A percentile compares a stretch with the other conserved stretches of the same genome.
phyloP scores from a whole-genome alignment of 2,888 invertebrate genomes.

The Azorinus chamasolen region DNA sequence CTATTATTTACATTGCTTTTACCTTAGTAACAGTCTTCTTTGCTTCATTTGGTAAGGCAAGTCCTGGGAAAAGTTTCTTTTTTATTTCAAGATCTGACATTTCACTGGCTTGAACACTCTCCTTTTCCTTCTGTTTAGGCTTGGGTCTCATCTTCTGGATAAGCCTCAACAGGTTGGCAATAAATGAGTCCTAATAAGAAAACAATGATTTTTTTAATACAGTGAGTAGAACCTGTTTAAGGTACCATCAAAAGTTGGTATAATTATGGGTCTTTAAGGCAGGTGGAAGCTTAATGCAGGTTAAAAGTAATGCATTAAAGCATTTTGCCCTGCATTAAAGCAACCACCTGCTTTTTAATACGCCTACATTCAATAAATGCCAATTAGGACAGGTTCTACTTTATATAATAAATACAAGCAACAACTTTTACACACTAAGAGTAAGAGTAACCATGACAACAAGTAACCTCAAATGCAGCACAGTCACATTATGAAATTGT shows the following conservation, averaged over 20 bases:
- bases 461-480: no score
- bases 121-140: slow-evolving; percentile 70
- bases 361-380: no score
- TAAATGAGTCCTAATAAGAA: slow-evolving; percentile 93
- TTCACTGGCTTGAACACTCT: slow-evolving; percentile 60
- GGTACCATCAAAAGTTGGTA: slow-evolving; percentile 15
- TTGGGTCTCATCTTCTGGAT: slow-evolving; percentile 96
- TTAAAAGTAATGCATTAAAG: no score
- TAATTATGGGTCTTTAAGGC: not conserved
- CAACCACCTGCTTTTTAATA: no score
- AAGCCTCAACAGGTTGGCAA: slow-evolving; percentile 96
- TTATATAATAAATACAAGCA: no score
- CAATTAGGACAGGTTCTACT: no score
- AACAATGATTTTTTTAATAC: not conserved
- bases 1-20: no score
- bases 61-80: slow-evolving; percentile 85
- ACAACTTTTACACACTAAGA: no score
- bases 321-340: no score
- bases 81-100: slow-evolving; percentile 81
- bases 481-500: no score
- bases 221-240: not conserved
- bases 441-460: no score
- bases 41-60: slow-evolving; percentile 87
- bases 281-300: no score
- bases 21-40: not conserved